phyloP scores from a whole-genome alignment of 2,113 vertebrate genomes.

The Glareola pratincola region DNA sequence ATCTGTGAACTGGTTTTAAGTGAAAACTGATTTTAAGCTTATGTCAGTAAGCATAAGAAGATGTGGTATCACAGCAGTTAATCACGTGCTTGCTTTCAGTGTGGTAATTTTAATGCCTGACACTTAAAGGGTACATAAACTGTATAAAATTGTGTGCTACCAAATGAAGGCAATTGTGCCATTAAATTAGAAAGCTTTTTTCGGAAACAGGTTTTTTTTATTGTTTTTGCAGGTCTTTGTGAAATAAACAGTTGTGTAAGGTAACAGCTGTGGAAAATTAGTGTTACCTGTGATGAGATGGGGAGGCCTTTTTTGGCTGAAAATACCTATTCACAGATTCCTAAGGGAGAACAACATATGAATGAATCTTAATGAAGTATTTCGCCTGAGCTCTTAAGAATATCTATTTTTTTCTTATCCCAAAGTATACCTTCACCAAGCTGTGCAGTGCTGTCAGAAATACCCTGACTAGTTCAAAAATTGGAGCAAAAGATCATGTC shows the following conservation, averaged over 20 bases:
- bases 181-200: background rate
- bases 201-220: background rate
- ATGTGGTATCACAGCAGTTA: background rate
- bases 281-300: background rate
- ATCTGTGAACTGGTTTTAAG: background rate
- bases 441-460: background rate
- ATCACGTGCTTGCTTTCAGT: background rate
- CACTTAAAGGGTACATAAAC: background rate
- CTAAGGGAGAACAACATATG: background rate
- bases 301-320: background rate
- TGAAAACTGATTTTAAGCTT: background rate
- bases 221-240: background rate
- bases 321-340: accelerated
- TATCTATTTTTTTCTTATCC: background rate
- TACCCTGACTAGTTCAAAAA: background rate
- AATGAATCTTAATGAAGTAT: background rate
- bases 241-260: background rate
- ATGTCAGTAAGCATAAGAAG: background rate
- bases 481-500: background rate
- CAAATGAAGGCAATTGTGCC: background rate
- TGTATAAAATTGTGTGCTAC: background rate
- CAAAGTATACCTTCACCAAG: background rate
- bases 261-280: background rate
- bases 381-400: background rate
- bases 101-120: background rate